Base-by-base conservation (phyloP, 1,140 invertebrate genomes). In the Drosophila willistoni region DNA sequence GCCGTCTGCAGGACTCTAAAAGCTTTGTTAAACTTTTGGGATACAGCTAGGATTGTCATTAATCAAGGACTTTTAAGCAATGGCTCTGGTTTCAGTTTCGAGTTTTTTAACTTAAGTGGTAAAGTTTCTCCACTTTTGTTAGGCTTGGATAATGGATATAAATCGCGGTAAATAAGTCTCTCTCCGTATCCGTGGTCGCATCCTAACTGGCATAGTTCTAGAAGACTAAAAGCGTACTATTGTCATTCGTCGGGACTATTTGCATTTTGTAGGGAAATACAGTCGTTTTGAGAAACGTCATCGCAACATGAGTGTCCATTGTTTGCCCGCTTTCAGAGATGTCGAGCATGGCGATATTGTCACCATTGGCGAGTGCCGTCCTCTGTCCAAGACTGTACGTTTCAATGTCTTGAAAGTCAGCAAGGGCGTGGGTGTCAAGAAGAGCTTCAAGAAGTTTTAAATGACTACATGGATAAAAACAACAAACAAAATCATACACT, bases 261-360 rank as follows among this genome's bases (percentile, higher is more conserved):
- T 99, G 36, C 99, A 99, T 93, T 99, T 99, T 90, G 96, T 99
- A 41, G 95, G 95, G 71, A 99, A 99, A 94, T 99, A 99, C 93
- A 99, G 99, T 91, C 95, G 99, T 92, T 99, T 99, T 92, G 99
- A 99, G 93, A 99, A 99, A 93, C 94, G 99, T 77, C 99, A 99
- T 94, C 96, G 97, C 87, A 99, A 99, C 92, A 98, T 99, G 97
- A 98, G 98, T 83, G 99, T 99, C 4, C 99, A 99, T 94, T 94
- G 99, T 65, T 99, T 98, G 60, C 99, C 99, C n/a, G 98, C 97
- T 91, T 99, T 99, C 95, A 98, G 99, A 92, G 99, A 99, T 94
- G 97, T 99, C 60, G 95, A 96, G 92, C 94, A 97, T 72, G 98
- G 98, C 69, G 99, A 99, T 94, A 96, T 99, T 81, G 98, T 99